A percentile compares a stretch with the other conserved stretches of the same genome.
These are phyloP conservation scores for Pithys albifrons DNA, from an alignment of 2,113 vertebrate species.

Conservation along the genomic window DNA sequence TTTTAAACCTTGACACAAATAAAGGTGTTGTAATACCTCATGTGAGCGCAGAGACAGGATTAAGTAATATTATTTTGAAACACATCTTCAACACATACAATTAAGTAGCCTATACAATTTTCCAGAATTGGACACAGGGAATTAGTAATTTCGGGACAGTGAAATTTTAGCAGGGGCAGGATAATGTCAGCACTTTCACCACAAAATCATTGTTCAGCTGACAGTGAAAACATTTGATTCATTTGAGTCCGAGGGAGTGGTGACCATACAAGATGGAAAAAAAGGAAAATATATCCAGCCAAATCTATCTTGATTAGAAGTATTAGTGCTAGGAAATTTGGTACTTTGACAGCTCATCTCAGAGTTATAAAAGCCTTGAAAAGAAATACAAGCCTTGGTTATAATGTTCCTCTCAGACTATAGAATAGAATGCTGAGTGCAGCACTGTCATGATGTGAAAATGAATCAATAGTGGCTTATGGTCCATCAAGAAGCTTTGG, in stretches of 20 bases:
- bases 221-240: neutral
- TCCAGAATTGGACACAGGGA: neutral
- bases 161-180: neutral
- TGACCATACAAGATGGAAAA: neutral
- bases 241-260: neutral
- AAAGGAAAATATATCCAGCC: neutral
- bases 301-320: neutral
- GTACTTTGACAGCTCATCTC: neutral
- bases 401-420: neutral
- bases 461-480: neutral
- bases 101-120: neutral
- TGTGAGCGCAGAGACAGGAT: neutral
- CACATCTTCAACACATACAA: neutral
- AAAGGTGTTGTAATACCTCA: neutral
- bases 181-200: neutral
- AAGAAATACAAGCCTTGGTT: neutral
- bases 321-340: neutral
- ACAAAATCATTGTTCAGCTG: constrained; percentile 18
- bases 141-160: constrained; percentile 15
- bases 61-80: neutral
- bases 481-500: neutral
- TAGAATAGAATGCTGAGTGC: neutral
- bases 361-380: neutral
- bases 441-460: neutral
- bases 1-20: neutral